Percentiles rank a stretch among this genome's conserved stretches.
These are phyloP conservation scores for Porites lutea DNA, from an alignment of 64 coral and sea anemone species.

Conservation along the genomic window DNA sequence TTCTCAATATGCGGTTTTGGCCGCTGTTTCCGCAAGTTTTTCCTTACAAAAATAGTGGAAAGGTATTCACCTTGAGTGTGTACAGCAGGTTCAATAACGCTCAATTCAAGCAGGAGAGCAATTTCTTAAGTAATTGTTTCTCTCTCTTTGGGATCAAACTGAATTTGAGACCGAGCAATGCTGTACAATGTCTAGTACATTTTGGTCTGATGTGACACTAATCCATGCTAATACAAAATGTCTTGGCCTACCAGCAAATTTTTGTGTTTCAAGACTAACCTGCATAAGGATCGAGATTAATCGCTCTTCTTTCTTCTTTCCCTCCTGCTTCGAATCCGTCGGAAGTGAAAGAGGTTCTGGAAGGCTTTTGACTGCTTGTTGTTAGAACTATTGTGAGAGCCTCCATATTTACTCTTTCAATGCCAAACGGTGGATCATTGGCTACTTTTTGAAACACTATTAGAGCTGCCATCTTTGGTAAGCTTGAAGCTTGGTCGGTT, in stretches of 20 bases:
- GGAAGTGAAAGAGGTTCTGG: not conserved
- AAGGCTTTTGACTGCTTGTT: constrained; percentile 3
- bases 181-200: constrained; percentile 50
- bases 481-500: constrained; percentile 50
- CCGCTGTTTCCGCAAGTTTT: constrained; percentile 64
- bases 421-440: constrained; percentile 11
- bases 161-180: constrained; percentile 34
- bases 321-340: not conserved
- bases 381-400: not conserved
- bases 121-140: constrained; percentile 35
- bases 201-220: constrained; percentile 36
- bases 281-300: not conserved
- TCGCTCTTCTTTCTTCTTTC: constrained; percentile 42
- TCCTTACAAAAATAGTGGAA: constrained; percentile 50
- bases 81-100: constrained; percentile 33
- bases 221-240: constrained; percentile 54
- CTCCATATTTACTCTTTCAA: not conserved
- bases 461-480: constrained; percentile 11
- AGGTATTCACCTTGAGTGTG: constrained; percentile 49
- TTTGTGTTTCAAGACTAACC: constrained; percentile 26
- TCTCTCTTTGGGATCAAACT: constrained; percentile 27
- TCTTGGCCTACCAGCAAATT: constrained; percentile 64
- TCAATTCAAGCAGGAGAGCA: constrained; percentile 12
- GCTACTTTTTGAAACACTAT: not conserved
- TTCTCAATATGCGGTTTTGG: not conserved